Conservation (phyloP, 2,113 vertebrate genomes). For the Psilopsiagon aymara region DNA sequence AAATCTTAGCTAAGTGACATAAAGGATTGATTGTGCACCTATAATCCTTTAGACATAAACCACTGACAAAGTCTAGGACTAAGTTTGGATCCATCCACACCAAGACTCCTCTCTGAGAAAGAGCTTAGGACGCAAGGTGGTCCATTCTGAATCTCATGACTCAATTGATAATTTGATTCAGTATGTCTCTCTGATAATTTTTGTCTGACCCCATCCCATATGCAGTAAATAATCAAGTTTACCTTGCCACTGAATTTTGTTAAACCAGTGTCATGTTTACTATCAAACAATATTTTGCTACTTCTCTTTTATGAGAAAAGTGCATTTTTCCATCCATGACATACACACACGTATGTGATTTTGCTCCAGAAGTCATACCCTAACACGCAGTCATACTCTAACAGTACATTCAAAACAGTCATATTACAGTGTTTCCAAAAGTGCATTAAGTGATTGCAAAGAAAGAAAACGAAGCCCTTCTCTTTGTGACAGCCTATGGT, state of each 20-base stretch:
- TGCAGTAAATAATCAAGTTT: not conserved
- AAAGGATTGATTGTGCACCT: not conserved
- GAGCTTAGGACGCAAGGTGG: not conserved
- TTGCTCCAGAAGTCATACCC: not conserved
- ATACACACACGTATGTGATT: not conserved
- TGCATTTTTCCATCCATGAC: not conserved
- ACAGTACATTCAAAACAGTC: not conserved
- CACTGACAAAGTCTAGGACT: not conserved
- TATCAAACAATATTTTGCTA: not conserved
- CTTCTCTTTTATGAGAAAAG: not conserved
- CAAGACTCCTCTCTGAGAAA: not conserved
- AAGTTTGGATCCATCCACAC: not conserved
- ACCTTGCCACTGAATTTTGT: not conserved
- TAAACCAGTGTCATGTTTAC: not conserved
- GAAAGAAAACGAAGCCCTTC: not conserved
- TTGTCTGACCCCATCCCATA: not conserved
- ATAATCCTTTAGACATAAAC: not conserved
- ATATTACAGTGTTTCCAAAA: not conserved
- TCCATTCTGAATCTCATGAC: not conserved
- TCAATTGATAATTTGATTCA: not conserved
- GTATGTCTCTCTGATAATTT: not conserved
- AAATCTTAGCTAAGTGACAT: not conserved
- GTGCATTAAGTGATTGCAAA: not conserved
- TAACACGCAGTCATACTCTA: not conserved
- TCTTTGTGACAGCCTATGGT: not conserved